Conservation (phyloP, 2,888 invertebrate species). For the Eustalomyia histrio region DNA sequence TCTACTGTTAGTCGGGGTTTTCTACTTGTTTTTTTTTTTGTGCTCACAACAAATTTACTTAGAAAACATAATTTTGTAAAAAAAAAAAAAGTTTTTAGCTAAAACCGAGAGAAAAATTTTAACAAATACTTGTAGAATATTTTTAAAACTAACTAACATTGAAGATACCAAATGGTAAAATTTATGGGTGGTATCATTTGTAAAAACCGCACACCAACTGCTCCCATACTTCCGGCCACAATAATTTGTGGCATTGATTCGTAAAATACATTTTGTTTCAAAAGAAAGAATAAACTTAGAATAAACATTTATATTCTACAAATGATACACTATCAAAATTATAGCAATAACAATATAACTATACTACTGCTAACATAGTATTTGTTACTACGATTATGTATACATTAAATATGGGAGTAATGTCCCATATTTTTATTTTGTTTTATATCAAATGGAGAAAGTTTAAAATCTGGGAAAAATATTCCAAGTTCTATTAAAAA, state of each 20-base stretch:
- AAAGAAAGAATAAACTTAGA: conserved; percentile 34
- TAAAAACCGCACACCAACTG: conserved; percentile 55
- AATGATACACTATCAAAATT: conserved; percentile 58
- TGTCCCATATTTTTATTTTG: no score
- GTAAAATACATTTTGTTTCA: conserved; percentile 18
- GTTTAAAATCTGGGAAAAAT: no score
- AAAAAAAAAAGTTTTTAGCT: conserved; percentile 49
- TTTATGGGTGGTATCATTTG: conserved; percentile 60
- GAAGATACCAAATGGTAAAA: conserved; percentile 56
- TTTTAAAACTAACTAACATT: conserved; percentile 38
- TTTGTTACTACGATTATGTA: conserved; percentile 10
- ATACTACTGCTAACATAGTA: neutral
- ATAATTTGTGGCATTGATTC: conserved; percentile 65
- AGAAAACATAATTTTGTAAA: conserved; percentile 32
- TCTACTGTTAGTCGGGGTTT: neutral
- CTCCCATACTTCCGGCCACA: conserved; percentile 62
- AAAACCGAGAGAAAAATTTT: conserved; percentile 39
- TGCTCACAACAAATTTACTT: conserved; percentile 34
- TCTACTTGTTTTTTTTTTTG: neutral
- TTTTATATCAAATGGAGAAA: no score
- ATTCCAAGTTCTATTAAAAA: no score
- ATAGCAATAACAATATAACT: neutral
- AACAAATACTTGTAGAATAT: conserved; percentile 42
- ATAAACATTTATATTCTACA: conserved; percentile 61
- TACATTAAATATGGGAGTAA: neutral